A percentile compares a stretch with the other conserved stretches of the same genome.
phyloP scores from a whole-genome alignment of 1,140 invertebrate genomes.

The Pogonognathellus flavescens region DNA sequence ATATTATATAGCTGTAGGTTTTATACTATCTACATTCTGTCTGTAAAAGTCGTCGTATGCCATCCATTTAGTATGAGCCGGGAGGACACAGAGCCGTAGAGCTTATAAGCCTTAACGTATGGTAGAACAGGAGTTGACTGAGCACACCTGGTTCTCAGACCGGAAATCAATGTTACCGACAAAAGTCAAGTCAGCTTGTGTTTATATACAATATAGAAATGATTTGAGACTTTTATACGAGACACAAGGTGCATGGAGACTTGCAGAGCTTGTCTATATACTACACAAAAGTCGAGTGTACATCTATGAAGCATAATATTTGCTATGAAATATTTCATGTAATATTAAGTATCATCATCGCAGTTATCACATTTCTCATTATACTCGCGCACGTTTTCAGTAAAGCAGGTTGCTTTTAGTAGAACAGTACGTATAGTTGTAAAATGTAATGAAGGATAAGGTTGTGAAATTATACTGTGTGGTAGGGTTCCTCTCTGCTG shows the following conservation, averaged over 20 bases:
- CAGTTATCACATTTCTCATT: too few species aligned
- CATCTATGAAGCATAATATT: too few species aligned
- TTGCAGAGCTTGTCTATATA: too few species aligned
- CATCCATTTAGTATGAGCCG: too few species aligned
- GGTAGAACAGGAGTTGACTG: conserved; percentile 7
- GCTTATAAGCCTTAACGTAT: neutral
- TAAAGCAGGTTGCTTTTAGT: too few species aligned
- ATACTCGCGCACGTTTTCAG: too few species aligned
- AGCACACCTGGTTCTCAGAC: conserved; percentile 58
- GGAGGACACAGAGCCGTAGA: neutral
- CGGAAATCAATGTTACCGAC: conserved; percentile 58
- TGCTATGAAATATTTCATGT: too few species aligned
- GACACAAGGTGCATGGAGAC: neutral
- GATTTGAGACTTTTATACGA: neutral
- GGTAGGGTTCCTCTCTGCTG: too few species aligned
- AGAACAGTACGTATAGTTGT: too few species aligned
- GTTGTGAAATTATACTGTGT: too few species aligned
- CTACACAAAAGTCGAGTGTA: neutral
- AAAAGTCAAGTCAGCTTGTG: conserved; percentile 10
- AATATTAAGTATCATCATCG: too few species aligned
- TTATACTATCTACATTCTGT: neutral
- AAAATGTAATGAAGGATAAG: too few species aligned
- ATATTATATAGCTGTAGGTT: neutral
- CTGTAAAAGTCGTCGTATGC: neutral
- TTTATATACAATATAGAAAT: conserved; percentile 6